A percentile compares a stretch with the other conserved stretches of the same genome.
Evolutionary conservation across 92 coral and sea anemone species (phyloP).

Genomic region (Palythoa heliodiscus): DNA sequence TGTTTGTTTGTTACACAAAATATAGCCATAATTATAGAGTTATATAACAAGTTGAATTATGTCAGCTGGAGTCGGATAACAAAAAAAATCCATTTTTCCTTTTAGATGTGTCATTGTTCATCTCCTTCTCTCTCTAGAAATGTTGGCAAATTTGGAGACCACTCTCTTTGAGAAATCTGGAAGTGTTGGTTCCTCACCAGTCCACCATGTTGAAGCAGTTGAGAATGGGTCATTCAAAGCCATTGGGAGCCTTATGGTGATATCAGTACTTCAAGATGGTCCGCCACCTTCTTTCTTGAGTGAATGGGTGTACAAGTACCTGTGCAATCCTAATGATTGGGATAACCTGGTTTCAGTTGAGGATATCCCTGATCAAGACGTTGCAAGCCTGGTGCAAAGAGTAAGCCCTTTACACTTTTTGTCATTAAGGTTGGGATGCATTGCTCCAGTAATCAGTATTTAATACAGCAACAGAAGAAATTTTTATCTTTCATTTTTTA

Average conservation of each 20-base stretch:
- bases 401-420: slow-evolving; percentile 35
- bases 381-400: slow-evolving; percentile 37
- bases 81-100: slow-evolving; percentile 28
- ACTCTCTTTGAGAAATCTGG: slow-evolving; percentile 36
- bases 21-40: slow-evolving; percentile 27
- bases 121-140: slow-evolving; percentile 31
- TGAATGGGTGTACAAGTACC: slow-evolving; percentile 19
- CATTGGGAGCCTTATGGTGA: slow-evolving; percentile 38
- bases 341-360: slow-evolving; percentile 31
- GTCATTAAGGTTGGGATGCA: slow-evolving; percentile 32
- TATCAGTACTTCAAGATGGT: slow-evolving; percentile 36
- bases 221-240: slow-evolving; percentile 30
- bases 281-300: slow-evolving; percentile 30
- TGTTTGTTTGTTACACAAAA: slow-evolving; percentile 2
- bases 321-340: slow-evolving; percentile 36
- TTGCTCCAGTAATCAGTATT: slow-evolving; percentile 29
- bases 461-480: slow-evolving; percentile 24
- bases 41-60: slow-evolving; percentile 22
- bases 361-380: slow-evolving; percentile 33
- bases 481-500: slow-evolving; percentile 3
- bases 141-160: slow-evolving; percentile 33
- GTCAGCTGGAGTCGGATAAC: slow-evolving; percentile 21
- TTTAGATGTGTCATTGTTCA: slow-evolving; percentile 28
- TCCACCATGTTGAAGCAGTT: slow-evolving; percentile 32
- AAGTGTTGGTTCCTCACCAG: slow-evolving; percentile 23